phyloP scores from a whole-genome alignment of 2,113 vertebrate genomes.

The Ptyas mucosa region DNA sequence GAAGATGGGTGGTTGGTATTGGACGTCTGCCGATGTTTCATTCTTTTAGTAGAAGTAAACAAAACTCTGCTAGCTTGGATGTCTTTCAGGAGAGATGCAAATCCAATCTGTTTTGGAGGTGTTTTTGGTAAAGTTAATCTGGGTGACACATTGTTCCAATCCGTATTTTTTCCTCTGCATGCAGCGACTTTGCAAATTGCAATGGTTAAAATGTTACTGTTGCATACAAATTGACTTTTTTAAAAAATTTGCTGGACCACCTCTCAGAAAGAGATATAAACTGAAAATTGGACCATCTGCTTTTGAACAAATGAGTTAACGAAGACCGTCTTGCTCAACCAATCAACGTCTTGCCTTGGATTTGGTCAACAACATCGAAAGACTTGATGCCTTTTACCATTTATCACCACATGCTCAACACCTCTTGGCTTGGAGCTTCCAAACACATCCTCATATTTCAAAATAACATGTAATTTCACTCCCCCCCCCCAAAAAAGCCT shows the following conservation, averaged over 20 bases:
- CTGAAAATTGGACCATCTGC: not conserved
- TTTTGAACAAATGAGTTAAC: not conserved
- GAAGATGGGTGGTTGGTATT: not conserved
- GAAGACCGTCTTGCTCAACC: not conserved
- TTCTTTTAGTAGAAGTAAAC: not conserved
- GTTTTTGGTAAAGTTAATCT: not conserved
- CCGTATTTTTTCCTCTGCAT: not conserved
- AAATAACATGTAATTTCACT: slow-evolving; percentile 11
- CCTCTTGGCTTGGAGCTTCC: not conserved
- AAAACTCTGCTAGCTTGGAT: not conserved
- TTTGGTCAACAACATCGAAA: not conserved
- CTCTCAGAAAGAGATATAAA: not conserved
- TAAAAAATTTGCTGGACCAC: not conserved
- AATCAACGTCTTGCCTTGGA: not conserved
- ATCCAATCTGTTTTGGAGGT: not conserved
- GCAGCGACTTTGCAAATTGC: not conserved
- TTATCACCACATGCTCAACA: not conserved
- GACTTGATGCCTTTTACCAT: not conserved
- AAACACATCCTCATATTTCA: not conserved
- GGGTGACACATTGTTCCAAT: not conserved
- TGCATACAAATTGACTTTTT: not conserved
- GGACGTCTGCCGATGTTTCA: not conserved
- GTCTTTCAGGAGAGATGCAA: not conserved
- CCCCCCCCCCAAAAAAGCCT: not conserved
- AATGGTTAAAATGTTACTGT: not conserved